Conservation (phyloP, 2,888 invertebrate genomes). For the Hirtodrosophila trivittata region DNA sequence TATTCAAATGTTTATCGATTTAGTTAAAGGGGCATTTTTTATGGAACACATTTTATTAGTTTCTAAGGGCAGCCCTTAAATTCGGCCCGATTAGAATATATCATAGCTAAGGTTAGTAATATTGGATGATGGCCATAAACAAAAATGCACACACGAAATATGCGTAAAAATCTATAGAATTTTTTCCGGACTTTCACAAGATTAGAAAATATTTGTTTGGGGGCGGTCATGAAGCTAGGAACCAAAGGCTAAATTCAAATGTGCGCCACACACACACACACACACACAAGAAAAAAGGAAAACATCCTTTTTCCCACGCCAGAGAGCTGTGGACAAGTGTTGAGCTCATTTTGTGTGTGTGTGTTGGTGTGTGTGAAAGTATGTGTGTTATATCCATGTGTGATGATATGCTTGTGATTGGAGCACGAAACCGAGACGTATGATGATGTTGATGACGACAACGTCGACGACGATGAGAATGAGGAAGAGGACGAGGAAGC, state of each 20-base stretch:
- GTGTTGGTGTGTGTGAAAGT: constrained; percentile 4
- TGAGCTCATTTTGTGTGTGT: constrained; percentile 32
- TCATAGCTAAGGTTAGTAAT: constrained; percentile 3
- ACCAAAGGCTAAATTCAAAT: constrained; percentile 41
- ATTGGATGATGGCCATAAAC: constrained; percentile 26
- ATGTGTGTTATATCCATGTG: constrained; percentile 30
- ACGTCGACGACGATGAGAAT: constrained; percentile 29
- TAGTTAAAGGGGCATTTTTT: background rate
- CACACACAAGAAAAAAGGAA: constrained; percentile 8
- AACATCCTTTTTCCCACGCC: background rate
- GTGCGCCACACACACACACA: constrained; percentile 4
- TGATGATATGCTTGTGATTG: constrained; percentile 73
- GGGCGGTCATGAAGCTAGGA: constrained; percentile 13
- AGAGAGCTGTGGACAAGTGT: constrained; percentile 25
- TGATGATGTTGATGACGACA: constrained; percentile 74
- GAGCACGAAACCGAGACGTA: constrained; percentile 70
- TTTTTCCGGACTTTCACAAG: constrained; percentile 26
- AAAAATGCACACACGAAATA: constrained; percentile 25
- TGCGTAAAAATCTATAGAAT: constrained; percentile 43
- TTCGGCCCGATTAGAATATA: constrained; percentile 17
- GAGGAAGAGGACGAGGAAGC: constrained; percentile 7
- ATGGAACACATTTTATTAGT: background rate
- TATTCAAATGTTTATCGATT: constrained; percentile 5
- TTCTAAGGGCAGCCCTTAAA: background rate
- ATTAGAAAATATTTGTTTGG: constrained; percentile 47